A percentile compares a stretch with the other conserved stretches of the same genome.
phyloP scores from a whole-genome alignment of 2,888 invertebrate species.

The Helleia helle region DNA sequence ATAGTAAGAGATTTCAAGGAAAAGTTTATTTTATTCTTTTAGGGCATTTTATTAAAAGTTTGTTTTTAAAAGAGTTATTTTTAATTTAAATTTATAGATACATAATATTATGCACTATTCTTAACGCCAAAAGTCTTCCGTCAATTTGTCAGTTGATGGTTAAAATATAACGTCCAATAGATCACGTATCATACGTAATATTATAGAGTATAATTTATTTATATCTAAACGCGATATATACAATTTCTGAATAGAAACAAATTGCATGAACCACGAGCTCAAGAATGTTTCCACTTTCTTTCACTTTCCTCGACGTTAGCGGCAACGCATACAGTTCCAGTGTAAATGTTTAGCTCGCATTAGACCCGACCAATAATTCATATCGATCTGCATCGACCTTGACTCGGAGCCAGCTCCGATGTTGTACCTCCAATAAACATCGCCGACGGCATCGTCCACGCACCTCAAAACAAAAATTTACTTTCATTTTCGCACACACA shows the following conservation, averaged over 20 bases:
- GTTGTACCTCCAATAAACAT: slow-evolving; percentile 38
- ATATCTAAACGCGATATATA: background rate
- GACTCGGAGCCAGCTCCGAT: slow-evolving; percentile 50
- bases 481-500: background rate
- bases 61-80: too few species aligned
- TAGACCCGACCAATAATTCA: slow-evolving; percentile 32
- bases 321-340: slow-evolving; percentile 32
- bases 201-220: background rate
- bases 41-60: too few species aligned
- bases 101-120: too few species aligned
- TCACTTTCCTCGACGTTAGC: slow-evolving; percentile 53
- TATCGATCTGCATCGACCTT: slow-evolving; percentile 63
- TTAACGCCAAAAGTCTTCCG: too few species aligned
- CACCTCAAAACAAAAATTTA: slow-evolving; percentile 13
- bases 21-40: too few species aligned
- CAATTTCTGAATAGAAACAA: slow-evolving; percentile 1
- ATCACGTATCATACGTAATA: too few species aligned
- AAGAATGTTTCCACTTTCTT: slow-evolving; percentile 64
- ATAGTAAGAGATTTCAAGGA: too few species aligned
- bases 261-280: slow-evolving; percentile 8
- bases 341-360: slow-evolving; percentile 28
- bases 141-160: too few species aligned
- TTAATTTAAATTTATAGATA: too few species aligned
- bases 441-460: slow-evolving; percentile 57
- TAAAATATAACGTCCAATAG: too few species aligned